Conservation (phyloP, 2,113 vertebrate genomes). For the Pelusios castaneus region DNA sequence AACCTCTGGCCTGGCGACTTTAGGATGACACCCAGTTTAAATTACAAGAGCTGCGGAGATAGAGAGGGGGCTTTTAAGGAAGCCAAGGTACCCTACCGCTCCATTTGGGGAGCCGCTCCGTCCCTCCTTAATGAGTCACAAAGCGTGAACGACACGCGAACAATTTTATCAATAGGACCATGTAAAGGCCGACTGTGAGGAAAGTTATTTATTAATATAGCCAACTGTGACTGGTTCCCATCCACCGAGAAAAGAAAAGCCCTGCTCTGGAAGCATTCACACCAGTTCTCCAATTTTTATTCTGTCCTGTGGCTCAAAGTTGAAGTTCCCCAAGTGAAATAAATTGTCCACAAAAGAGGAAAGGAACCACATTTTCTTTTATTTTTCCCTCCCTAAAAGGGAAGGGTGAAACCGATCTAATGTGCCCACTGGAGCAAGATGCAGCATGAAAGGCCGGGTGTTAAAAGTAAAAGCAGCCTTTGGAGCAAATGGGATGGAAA, state of each 20-base stretch:
- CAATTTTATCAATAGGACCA: constrained; percentile 93
- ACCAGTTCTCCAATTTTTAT: constrained; percentile 86
- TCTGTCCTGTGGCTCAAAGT: constrained; percentile 87
- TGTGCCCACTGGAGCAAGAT: constrained; percentile 88
- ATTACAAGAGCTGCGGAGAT: constrained; percentile 72
- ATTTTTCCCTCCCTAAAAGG: constrained; percentile 84
- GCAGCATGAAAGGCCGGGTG: constrained; percentile 87
- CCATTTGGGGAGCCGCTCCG: constrained; percentile 76
- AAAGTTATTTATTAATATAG: constrained; percentile 98
- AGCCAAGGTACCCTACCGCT: constrained; percentile 80
- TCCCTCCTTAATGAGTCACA: constrained; percentile 86
- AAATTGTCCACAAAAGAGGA: constrained; percentile 87
- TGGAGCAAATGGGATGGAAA: constrained; percentile 98
- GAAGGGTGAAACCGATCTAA: constrained; percentile 89
- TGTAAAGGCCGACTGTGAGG: constrained; percentile 90
- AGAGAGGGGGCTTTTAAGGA: constrained; percentile 70
- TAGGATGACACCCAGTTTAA: constrained; percentile 77
- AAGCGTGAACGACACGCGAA: constrained; percentile 97
- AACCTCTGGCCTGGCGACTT: constrained; percentile 89
- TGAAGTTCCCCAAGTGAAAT: constrained; percentile 89
- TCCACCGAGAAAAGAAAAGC: constrained; percentile 84
- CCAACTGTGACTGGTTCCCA: constrained; percentile 93
- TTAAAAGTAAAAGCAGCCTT: constrained; percentile 92
- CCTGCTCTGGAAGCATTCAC: constrained; percentile 85
- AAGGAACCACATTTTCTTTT: constrained; percentile 90